phyloP scores from a whole-genome alignment of 2,888 invertebrate species.

The Candidula unifasciata region DNA sequence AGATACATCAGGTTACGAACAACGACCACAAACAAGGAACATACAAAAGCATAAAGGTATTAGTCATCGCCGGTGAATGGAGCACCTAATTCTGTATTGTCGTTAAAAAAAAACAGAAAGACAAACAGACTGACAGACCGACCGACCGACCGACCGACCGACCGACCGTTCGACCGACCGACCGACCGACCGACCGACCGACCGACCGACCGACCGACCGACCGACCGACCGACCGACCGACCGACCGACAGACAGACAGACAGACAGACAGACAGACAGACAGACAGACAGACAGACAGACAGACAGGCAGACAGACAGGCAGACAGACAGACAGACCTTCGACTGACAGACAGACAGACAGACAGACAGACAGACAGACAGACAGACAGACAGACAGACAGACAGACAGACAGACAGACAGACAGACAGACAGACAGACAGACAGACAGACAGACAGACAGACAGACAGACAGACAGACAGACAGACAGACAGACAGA shows the following conservation, averaged over 20 bases:
- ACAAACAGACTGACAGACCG: not conserved
- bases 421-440: not conserved
- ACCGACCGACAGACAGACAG: not conserved
- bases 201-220: not conserved
- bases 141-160: not conserved
- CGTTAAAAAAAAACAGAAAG: not conserved
- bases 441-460: not conserved
- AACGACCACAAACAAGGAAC: no score
- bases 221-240: not conserved
- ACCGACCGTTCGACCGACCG: not conserved
- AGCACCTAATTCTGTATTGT: not conserved
- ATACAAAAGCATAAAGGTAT: not conserved
- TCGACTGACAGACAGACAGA: not conserved
- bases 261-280: not conserved
- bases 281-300: slow-evolving; percentile 6
- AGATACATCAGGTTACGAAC: no score
- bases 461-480: not conserved
- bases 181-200: not conserved
- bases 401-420: not conserved
- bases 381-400: slow-evolving; percentile 1
- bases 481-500: not conserved
- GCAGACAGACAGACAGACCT: not conserved
- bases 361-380: not conserved
- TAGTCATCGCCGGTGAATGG: not conserved
- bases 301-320: not conserved